phyloP scores from a whole-genome alignment of 2,888 invertebrate species.

The Sphecodes monilicornis region DNA sequence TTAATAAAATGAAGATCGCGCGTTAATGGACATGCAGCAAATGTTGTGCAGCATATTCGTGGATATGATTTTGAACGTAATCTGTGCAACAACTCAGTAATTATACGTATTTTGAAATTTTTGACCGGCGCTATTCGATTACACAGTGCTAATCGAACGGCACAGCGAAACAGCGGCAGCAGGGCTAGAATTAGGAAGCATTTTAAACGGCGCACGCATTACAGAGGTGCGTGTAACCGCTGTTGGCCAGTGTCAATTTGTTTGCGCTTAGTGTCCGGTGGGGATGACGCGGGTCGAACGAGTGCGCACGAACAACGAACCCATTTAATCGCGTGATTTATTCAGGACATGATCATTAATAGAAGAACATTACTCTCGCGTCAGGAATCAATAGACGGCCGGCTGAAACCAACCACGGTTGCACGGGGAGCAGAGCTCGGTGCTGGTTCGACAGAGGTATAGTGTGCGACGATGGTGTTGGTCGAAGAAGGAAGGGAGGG shows the following conservation, averaged over 20 bases:
- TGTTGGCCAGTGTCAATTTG: constrained; percentile 69
- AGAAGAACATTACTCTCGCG: constrained; percentile 82
- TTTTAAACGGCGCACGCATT: constrained; percentile 29
- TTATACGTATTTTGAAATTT: background rate
- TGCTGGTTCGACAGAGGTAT: constrained; percentile 46
- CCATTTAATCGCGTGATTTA: constrained; percentile 83
- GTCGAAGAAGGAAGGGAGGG: constrained; percentile 12
- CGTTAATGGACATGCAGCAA: no score
- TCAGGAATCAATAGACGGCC: constrained; percentile 81
- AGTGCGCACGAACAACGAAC: constrained; percentile 72
- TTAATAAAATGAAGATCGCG: background rate
- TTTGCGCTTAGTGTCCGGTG: constrained; percentile 69
- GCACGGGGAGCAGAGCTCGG: constrained; percentile 35
- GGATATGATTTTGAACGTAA: background rate
- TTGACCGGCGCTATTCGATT: background rate
- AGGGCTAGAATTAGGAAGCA: constrained; percentile 21
- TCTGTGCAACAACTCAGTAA: background rate
- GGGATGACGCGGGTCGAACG: constrained; percentile 67
- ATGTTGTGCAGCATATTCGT: background rate
- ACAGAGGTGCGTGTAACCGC: constrained; percentile 51
- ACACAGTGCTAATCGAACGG: background rate
- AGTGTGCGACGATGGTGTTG: background rate
- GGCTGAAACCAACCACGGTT: constrained; percentile 64
- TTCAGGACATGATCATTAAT: constrained; percentile 82
- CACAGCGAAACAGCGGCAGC: constrained; percentile 2